A percentile compares a stretch with the other conserved stretches of the same genome.
These are phyloP conservation scores for Horisme vitalbata DNA, from an alignment of 2,888 invertebrate genomes.

Conservation along the genomic window DNA sequence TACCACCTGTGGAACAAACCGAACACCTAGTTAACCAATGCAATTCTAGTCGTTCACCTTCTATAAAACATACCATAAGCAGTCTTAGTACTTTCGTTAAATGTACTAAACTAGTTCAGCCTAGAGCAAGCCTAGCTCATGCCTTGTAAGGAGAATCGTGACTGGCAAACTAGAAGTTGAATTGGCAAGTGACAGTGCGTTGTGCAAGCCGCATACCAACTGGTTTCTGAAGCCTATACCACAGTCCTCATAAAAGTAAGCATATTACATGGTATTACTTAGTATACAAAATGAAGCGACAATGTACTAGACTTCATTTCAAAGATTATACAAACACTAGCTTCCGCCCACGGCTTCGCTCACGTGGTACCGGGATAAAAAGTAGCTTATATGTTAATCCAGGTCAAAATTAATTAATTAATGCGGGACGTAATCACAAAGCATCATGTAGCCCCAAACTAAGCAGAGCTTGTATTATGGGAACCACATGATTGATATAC, in stretches of 20 bases:
- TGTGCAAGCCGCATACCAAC: constrained; percentile 23
- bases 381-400: no score
- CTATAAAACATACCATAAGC: constrained; percentile 1
- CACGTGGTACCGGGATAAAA: no score
- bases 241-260: background rate
- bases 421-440: no score
- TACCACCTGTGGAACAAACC: background rate
- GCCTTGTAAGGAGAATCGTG: constrained; percentile 17
- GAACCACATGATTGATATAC: no score
- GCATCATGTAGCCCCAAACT: no score
- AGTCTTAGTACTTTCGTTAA: constrained; percentile 18
- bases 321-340: no score
- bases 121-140: constrained; percentile 9
- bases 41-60: constrained; percentile 13
- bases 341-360: no score
- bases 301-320: no score
- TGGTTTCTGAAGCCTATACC: constrained; percentile 10
- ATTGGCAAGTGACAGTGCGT: constrained; percentile 18
- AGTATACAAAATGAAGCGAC: no score
- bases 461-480: no score
- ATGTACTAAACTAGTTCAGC: constrained; percentile 15
- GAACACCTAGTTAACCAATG: background rate
- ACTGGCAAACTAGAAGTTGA: constrained; percentile 17
- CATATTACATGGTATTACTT: background rate
- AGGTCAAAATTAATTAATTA: no score